Evolutionary conservation across 92 coral and sea anemone species (phyloP), one percentile per base, ranked within the genome.

Genomic region (Porites lobata): DNA sequence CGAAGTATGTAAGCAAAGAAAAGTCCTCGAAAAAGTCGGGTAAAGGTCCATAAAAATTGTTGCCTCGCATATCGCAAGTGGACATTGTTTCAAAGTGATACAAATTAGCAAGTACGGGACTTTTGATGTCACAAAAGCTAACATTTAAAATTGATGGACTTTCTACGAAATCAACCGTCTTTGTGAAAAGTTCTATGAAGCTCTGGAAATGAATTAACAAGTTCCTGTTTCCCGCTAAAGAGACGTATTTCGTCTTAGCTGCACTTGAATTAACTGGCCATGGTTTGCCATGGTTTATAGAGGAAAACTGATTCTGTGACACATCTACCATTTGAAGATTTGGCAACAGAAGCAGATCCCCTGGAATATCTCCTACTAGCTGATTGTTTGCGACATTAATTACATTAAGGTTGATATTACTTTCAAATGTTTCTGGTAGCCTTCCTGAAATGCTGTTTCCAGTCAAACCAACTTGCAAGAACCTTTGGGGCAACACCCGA

Each of bases 371-470:
- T 1, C 96, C 98, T 1, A 69, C 24, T 13, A 90, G 86, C 1
- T 57, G 75, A 71, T 88, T 95, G 12, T 75, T 68, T 22, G 90
- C 93, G 15, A 95, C 80, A 50, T 79, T 72, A 9, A 95, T 80
- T 12, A 84, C 70, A 51, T 1, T 7, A 4, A 86, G 58, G 1
- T 61, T 78, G 66, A 62, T 68, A 64, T 86, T 66, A 22, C 76
- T 73, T n/a, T 63, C 72, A 26, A 87, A 77, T 7, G 22, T 76
- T 6, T 65, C 13, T 1, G 90, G 50, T 3, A 95, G 32, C 1
- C 10, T 50, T 9, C 94, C 98, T 6, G 74, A 71, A 24, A 94
- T 72, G 58, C 38, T 19, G 51, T 94, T 94, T 0, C 92, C 95
- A 57, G 80, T 51, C 47, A 92, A 77, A 63, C 63, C 70, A 58